phyloP scores from a whole-genome alignment of 2,113 vertebrate genomes.

The Hippocampus guttulatus region DNA sequence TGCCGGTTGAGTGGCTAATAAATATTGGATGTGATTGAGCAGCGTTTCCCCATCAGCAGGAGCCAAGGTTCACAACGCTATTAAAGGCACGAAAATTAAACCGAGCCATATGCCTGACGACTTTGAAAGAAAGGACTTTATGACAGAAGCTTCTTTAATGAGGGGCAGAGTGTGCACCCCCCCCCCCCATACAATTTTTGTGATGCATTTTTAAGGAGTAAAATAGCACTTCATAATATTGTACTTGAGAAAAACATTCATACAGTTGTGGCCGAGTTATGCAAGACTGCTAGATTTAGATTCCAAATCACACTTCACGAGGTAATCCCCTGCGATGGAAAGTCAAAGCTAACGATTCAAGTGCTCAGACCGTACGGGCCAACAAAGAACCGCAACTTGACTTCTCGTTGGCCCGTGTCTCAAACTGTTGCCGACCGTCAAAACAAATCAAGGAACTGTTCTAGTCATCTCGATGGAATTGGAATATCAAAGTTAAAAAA shows the following conservation, averaged over 20 bases:
- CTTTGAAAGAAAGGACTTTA: neutral
- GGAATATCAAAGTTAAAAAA: neutral
- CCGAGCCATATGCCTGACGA: neutral
- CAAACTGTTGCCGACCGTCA: neutral
- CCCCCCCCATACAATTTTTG: too few relatives aligned
- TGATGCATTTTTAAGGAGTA: neutral
- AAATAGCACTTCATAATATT: neutral
- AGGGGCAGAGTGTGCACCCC: neutral
- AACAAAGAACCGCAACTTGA: neutral
- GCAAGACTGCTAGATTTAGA: neutral
- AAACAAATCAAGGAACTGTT: neutral
- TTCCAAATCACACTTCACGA: neutral
- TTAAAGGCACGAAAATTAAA: constrained; percentile 23
- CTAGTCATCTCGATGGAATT: neutral
- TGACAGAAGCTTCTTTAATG: neutral
- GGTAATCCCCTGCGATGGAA: neutral
- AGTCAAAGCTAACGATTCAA: neutral
- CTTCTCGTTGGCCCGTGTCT: neutral
- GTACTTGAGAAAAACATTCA: neutral
- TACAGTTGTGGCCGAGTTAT: too few relatives aligned
- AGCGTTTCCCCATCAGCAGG: constrained; percentile 1
- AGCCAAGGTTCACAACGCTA: constrained; percentile 17
- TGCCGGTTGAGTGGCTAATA: constrained; percentile 25
- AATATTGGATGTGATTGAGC: constrained; percentile 41
- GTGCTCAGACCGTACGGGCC: neutral